These are phyloP conservation scores for Aldabrachelys gigantea DNA, from an alignment of 2,113 vertebrate genomes.

Conservation along the genomic window DNA sequence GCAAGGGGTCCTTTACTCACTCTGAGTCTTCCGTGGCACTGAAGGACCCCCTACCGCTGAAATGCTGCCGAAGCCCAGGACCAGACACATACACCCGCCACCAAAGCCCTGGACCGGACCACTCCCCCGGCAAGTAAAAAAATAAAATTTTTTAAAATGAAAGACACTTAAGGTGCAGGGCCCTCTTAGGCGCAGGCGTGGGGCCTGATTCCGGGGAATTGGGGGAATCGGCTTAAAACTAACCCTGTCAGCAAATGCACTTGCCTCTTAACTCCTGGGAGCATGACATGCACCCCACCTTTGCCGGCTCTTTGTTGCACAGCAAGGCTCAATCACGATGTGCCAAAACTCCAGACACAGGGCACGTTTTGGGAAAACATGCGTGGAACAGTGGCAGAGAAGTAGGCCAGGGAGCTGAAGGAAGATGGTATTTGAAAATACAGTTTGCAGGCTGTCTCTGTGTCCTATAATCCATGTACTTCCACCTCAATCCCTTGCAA, in stretches of 20 bases:
- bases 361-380: background rate
- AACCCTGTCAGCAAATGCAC: background rate
- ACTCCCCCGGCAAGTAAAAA: no score
- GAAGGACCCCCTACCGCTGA: no score
- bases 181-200: no score
- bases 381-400: rapidly evolving
- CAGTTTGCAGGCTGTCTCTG: background rate
- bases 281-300: background rate
- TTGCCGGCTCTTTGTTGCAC: background rate
- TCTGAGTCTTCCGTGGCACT: no score
- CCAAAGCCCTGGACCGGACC: no score
- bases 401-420: background rate
- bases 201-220: no score
- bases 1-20: no score
- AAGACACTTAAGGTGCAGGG: no score
- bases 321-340: background rate
- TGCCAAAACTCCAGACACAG: rapidly evolving
- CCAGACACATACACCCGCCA: no score
- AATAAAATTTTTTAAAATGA: no score
- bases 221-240: no score
- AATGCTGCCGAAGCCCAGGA: no score
- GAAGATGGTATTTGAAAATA: background rate
- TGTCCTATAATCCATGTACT: background rate
- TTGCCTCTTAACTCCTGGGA: background rate
- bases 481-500: rapidly evolving